These are phyloP conservation scores for Anguilla japonica DNA, from an alignment of 2,113 vertebrate species.

Conservation along the genomic window DNA sequence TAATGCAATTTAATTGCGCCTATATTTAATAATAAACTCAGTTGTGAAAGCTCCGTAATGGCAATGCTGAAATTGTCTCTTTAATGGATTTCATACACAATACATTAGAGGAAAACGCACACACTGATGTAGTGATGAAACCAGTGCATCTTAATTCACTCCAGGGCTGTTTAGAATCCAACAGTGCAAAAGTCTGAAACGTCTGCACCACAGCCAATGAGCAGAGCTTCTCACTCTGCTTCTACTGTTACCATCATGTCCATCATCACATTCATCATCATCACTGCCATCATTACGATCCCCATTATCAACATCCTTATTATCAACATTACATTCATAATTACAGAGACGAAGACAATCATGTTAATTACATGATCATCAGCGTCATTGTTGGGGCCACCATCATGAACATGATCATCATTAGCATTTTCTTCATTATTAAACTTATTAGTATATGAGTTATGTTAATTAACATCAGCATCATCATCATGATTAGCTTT, in stretches of 20 bases:
- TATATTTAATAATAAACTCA: constrained; percentile 1
- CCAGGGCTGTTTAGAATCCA: neutral
- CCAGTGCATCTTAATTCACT: neutral
- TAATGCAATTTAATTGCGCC: neutral
- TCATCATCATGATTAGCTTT: neutral
- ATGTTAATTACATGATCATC: neutral
- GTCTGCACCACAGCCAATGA: neutral
- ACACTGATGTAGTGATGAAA: neutral
- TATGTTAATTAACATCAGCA: neutral
- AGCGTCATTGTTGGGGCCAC: neutral
- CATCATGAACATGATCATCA: neutral
- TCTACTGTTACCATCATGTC: neutral
- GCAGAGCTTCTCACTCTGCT: neutral
- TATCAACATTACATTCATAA: no score
- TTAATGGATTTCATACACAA: neutral
- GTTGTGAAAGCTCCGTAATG: neutral
- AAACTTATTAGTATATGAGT: no score
- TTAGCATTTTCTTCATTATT: neutral
- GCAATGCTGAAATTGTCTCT: neutral
- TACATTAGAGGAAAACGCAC: neutral
- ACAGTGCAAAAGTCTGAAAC: neutral
- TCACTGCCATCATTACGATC: neutral
- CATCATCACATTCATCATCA: neutral
- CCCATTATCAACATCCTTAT: neutral
- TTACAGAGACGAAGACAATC: no score